These are phyloP conservation scores for Gymnorhina tibicen DNA, from an alignment of 2,113 vertebrate genomes.

Conservation along the genomic window DNA sequence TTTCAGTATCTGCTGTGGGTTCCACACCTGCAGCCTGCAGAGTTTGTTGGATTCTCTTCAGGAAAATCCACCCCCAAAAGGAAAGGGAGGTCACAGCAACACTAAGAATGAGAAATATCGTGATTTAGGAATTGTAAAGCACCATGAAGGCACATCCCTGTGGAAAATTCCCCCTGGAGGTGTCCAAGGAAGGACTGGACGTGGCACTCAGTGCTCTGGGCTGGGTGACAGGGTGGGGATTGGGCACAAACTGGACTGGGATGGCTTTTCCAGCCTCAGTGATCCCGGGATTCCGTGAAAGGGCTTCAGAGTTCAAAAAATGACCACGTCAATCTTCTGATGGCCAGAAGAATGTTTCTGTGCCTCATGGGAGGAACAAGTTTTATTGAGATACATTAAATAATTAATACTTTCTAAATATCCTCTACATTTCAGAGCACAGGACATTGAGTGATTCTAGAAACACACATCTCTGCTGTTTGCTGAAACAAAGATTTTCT, in stretches of 20 bases:
- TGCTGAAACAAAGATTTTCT: background rate
- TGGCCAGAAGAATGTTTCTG: background rate
- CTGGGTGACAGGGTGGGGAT: background rate
- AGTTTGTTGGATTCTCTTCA: background rate
- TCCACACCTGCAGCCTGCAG: background rate
- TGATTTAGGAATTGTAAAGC: background rate
- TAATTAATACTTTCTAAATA: background rate
- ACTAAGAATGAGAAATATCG: background rate
- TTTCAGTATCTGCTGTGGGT: background rate
- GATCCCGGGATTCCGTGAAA: background rate
- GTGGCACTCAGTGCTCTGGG: background rate
- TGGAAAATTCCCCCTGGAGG: background rate
- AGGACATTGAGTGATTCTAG: background rate
- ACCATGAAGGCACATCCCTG: background rate
- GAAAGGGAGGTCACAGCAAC: background rate
- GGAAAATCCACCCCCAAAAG: background rate
- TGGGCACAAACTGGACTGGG: background rate
- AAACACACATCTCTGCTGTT: background rate
- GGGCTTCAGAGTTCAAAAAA: background rate
- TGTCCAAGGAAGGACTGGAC: background rate
- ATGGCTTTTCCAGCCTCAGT: background rate
- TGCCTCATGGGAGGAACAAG: background rate
- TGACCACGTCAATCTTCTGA: background rate
- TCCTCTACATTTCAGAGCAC: background rate
- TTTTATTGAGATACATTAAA: background rate